These are phyloP conservation scores for Asbolus verrucosus DNA, from an alignment of 1,140 invertebrate species.

Conservation along the genomic window DNA sequence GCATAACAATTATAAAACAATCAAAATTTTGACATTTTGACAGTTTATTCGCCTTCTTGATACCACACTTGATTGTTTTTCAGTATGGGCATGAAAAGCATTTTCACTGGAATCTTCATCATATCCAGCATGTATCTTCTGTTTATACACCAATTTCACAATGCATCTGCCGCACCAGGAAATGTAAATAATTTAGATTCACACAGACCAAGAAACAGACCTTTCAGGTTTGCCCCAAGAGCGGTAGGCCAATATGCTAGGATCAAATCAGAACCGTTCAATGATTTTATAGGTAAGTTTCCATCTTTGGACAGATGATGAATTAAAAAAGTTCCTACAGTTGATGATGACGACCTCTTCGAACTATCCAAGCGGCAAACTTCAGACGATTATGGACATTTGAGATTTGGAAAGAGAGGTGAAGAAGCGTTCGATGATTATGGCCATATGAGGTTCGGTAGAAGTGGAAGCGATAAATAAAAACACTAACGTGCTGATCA, in stretches of 20 bases:
- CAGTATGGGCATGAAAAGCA: constrained; percentile 21
- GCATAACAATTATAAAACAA: too few species aligned
- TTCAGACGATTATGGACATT: constrained; percentile 75
- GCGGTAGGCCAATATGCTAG: constrained; percentile 12
- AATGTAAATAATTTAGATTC: constrained; percentile 19
- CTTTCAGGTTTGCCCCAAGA: constrained; percentile 15
- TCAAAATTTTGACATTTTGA: too few species aligned
- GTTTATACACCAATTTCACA: constrained; percentile 36
- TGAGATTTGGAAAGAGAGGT: constrained; percentile 71
- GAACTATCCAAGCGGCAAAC: constrained; percentile 68
- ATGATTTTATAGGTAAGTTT: constrained; percentile 48
- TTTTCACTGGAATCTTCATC: constrained; percentile 25
- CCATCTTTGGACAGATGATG: background rate
- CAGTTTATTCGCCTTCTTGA: too few species aligned
- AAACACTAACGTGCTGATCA: too few species aligned
- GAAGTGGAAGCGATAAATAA: constrained; percentile 57
- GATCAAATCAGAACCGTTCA: constrained; percentile 45
- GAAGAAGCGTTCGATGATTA: constrained; percentile 76
- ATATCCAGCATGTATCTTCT: constrained; percentile 28
- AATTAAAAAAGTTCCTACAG: constrained; percentile 40
- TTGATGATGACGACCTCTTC: constrained; percentile 71
- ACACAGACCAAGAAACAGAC: constrained; percentile 28
- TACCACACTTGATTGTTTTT: constrained; percentile 16
- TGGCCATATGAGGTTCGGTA: constrained; percentile 77
- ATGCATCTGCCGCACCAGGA: constrained; percentile 32